These are phyloP conservation scores for Orthonevra nobilis DNA, from an alignment of 2,888 invertebrate species.

Conservation along the genomic window DNA sequence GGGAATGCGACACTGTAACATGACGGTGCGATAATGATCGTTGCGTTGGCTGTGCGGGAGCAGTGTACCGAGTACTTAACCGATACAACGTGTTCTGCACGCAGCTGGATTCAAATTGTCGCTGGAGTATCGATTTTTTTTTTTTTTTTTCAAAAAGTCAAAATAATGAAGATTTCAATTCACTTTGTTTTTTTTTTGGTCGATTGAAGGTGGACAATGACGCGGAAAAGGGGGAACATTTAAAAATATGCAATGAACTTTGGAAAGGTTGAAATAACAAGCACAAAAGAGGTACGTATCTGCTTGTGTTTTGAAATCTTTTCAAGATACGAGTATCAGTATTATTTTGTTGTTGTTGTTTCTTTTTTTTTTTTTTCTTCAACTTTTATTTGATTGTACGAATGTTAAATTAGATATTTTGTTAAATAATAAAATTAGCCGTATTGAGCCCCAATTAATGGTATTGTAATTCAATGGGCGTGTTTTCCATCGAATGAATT, in stretches of 20 bases:
- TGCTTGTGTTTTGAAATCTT: conserved; percentile 26
- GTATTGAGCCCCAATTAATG: conserved; percentile 51
- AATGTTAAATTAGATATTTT: conserved; percentile 38
- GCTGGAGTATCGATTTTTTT: conserved; percentile 3
- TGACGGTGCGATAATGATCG: conserved; percentile 29
- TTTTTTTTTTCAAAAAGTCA: conserved; percentile 20
- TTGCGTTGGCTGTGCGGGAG: conserved; percentile 6
- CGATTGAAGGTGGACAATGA: no score
- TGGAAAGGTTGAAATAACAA: conserved; percentile 39
- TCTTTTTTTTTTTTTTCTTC: no score
- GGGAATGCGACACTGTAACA: conserved; percentile 9
- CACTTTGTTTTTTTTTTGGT: background rate
- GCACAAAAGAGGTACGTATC: conserved; percentile 14
- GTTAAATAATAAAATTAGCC: conserved; percentile 54
- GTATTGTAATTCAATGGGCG: conserved; percentile 38
- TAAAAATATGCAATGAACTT: conserved; percentile 30
- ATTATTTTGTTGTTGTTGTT: conserved; percentile 10
- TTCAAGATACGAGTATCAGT: conserved; percentile 28
- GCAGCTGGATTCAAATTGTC: conserved; percentile 29
- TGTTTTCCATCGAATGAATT: background rate
- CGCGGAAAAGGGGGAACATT: background rate
- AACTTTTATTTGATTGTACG: conserved; percentile 8
- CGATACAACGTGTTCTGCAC: background rate
- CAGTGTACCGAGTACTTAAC: conserved; percentile 10
- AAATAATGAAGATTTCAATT: conserved; percentile 21